Evolutionary conservation across 2,888 invertebrate species (phyloP).

Genomic region (Polymixis lichenea): DNA sequence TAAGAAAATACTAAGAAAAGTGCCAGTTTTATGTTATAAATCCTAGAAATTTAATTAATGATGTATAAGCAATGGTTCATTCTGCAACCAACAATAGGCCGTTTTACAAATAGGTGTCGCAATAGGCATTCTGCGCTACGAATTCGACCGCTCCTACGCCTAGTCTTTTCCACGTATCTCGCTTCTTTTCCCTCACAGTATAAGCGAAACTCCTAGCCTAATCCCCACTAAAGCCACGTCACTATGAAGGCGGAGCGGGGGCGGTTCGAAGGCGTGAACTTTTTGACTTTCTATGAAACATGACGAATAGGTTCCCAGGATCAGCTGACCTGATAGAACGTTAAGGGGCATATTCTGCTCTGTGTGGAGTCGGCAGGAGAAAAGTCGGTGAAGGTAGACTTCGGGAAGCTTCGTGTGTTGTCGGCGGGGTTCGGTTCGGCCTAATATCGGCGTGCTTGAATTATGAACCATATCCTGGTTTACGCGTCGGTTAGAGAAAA

Average conservation of each 20-base stretch:
- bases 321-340: slow-evolving; percentile 19
- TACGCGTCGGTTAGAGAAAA: not conserved
- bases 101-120: not conserved
- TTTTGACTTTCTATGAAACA: slow-evolving; percentile 58
- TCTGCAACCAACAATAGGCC: not conserved
- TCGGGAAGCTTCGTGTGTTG: not conserved
- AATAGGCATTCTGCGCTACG: not conserved
- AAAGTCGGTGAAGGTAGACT: not conserved
- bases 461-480: not conserved
- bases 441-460: not conserved
- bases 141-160: not conserved
- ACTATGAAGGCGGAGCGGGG: slow-evolving; percentile 58
- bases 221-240: slow-evolving; percentile 56
- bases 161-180: slow-evolving; percentile 17
- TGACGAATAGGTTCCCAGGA: slow-evolving; percentile 46
- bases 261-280: slow-evolving; percentile 56
- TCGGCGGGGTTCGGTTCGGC: not conserved
- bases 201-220: slow-evolving; percentile 13
- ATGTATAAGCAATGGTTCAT: not conserved
- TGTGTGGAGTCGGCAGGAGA: not conserved
- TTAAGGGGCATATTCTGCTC: not conserved
- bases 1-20: not conserved
- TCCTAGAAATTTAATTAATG: not conserved
- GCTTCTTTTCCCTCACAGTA: slow-evolving; percentile 35
- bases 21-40: too few relatives aligned